Percentiles rank a stretch among this genome's conserved stretches.
Conservation (phyloP, 2,113 vertebrate species). For the cattle (Bos taurus) region DNA sequence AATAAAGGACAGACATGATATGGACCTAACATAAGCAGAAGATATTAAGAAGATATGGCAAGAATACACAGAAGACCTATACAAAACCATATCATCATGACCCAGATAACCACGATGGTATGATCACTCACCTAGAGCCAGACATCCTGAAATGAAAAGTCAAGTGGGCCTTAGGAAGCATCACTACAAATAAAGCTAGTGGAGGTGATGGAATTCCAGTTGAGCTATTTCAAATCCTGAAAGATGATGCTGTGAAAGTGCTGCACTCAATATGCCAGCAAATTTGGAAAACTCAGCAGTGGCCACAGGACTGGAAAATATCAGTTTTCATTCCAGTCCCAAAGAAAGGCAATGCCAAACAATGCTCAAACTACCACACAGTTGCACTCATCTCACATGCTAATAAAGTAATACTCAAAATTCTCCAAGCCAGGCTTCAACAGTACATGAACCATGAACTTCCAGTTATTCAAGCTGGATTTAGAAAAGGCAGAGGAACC, state of each 20-base stretch:
- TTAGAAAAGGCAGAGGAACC: not conserved
- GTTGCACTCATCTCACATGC: not conserved
- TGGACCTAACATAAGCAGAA: not conserved
- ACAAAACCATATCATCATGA: not conserved
- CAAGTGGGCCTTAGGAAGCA: not conserved
- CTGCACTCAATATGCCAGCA: not conserved
- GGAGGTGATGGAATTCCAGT: not conserved
- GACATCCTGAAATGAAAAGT: not conserved
- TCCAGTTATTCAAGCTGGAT: not conserved
- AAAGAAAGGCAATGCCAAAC: not conserved
- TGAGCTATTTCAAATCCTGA: not conserved
- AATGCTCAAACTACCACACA: accelerated
- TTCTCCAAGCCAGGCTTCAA: not conserved
- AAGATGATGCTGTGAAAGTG: not conserved
- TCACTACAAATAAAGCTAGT: not conserved
- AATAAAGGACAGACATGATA: not conserved
- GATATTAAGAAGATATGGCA: not conserved
- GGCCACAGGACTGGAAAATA: not conserved
- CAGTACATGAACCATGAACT: accelerated
- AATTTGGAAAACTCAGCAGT: not conserved
- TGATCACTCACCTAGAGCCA: not conserved
- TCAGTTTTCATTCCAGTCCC: not conserved
- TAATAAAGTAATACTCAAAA: not conserved
- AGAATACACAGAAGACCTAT: not conserved
- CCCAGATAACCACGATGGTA: not conserved